These are phyloP conservation scores for Hippocampus mohnikei DNA, from an alignment of 2,113 vertebrate species.

Conservation along the genomic window DNA sequence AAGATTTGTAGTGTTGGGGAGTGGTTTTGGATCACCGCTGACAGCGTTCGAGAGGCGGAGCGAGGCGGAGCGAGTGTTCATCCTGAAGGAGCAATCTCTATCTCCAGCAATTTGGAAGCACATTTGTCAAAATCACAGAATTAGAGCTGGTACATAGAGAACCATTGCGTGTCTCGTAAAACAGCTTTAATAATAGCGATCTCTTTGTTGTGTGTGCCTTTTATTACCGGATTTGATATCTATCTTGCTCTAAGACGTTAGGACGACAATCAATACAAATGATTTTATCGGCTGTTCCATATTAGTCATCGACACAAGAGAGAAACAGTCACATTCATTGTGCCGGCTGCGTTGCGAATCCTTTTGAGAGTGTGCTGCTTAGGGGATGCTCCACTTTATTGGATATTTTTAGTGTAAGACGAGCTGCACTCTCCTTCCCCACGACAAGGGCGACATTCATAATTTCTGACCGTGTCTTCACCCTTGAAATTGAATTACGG, in stretches of 20 bases:
- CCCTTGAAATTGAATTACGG: constrained; percentile 39
- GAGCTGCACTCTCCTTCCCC: constrained; percentile 54
- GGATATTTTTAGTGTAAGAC: constrained; percentile 72
- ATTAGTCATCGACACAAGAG: constrained; percentile 12
- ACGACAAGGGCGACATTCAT: constrained; percentile 66
- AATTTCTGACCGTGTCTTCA: constrained; percentile 62
- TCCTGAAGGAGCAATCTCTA: constrained; percentile 31
- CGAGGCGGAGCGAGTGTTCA: constrained; percentile 43
- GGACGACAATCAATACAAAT: constrained; percentile 6
- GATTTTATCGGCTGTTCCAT: not conserved
- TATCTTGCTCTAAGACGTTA: constrained; percentile 15
- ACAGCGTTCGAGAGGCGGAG: constrained; percentile 35
- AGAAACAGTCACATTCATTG: constrained; percentile 12
- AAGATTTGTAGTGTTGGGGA: not conserved
- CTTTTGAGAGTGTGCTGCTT: constrained; percentile 45
- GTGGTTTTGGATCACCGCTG: not conserved
- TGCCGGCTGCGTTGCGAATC: constrained; percentile 33
- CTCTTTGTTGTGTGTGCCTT: not conserved
- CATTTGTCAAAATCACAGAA: constrained; percentile 33
- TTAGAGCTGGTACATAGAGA: constrained; percentile 17
- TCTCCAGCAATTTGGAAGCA: constrained; percentile 30
- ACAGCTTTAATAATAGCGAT: constrained; percentile 4
- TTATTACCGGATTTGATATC: constrained; percentile 7
- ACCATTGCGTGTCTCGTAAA: constrained; percentile 11
- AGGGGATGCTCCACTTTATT: constrained; percentile 59